phyloP scores from a whole-genome alignment of 2,888 invertebrate genomes.

The Drosophila crucigera region DNA sequence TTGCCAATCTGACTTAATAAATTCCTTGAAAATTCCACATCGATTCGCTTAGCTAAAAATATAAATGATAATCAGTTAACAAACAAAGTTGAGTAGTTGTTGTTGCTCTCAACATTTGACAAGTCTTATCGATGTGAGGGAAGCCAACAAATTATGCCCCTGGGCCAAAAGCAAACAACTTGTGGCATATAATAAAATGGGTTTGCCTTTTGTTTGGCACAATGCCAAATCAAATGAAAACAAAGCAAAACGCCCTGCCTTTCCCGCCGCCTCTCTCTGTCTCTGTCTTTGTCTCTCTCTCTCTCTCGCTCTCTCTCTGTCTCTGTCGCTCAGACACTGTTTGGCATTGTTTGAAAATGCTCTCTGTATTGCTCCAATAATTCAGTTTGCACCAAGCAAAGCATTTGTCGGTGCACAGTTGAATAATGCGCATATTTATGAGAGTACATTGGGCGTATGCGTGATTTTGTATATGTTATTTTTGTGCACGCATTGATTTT shows the following conservation, averaged over 20 bases:
- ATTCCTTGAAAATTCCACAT: neutral
- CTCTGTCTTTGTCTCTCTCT: neutral
- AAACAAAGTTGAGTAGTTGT: conserved; percentile 19
- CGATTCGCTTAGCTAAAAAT: neutral
- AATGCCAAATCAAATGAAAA: conserved; percentile 42
- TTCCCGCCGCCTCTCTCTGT: too few species aligned
- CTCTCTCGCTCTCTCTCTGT: neutral
- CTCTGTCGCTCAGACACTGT: neutral
- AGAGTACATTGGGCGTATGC: conserved; percentile 53
- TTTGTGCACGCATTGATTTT: conserved; percentile 49
- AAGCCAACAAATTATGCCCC: conserved; percentile 26
- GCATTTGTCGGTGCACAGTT: conserved; percentile 27
- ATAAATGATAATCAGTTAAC: conserved; percentile 41
- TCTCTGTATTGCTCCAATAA: conserved; percentile 24
- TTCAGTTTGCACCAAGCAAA: conserved; percentile 23
- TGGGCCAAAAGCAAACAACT: conserved; percentile 46
- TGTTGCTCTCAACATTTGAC: conserved; percentile 28
- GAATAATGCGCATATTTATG: conserved; percentile 70
- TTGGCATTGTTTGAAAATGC: conserved; percentile 7
- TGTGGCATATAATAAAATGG: conserved; percentile 41
- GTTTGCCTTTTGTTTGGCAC: conserved; percentile 31
- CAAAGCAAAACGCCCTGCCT: conserved; percentile 16
- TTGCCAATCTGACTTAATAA: neutral
- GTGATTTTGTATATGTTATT: conserved; percentile 30
- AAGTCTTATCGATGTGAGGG: conserved; percentile 46